phyloP scores from a whole-genome alignment of 92 coral and sea anemone genomes.

The Virgularia gustaviana region DNA sequence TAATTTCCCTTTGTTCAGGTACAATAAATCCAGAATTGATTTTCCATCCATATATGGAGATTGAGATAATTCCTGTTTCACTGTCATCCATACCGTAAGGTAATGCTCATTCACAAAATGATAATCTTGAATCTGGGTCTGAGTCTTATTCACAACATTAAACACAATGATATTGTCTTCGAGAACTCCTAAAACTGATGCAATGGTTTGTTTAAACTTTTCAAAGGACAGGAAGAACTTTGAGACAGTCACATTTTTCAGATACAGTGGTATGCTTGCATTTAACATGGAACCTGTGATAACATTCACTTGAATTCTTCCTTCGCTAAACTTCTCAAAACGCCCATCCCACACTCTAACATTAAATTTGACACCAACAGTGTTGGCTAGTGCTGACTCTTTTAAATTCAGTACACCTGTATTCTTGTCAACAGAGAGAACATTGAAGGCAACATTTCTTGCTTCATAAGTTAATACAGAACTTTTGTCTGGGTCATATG shows the following conservation, averaged over 20 bases:
- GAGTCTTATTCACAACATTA: conserved; percentile 53
- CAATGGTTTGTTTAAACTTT: conserved; percentile 42
- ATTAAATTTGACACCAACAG: conserved; percentile 51
- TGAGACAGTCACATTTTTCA: conserved; percentile 57
- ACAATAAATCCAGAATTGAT: conserved; percentile 17
- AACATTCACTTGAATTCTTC: conserved; percentile 72
- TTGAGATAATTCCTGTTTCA: conserved; percentile 39
- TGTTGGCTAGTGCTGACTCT: conserved; percentile 65
- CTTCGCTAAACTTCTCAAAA: conserved; percentile 49
- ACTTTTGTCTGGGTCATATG: conserved; percentile 84
- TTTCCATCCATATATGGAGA: conserved; percentile 26
- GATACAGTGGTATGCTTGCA: conserved; percentile 67
- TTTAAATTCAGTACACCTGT: conserved; percentile 74
- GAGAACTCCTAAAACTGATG: conserved; percentile 44
- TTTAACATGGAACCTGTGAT: conserved; percentile 67
- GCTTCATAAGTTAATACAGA: conserved; percentile 57
- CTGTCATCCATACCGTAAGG: conserved; percentile 72
- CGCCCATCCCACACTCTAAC: conserved; percentile 73
- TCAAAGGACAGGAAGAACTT: conserved; percentile 56
- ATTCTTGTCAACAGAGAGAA: conserved; percentile 61
- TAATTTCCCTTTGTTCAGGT: background rate
- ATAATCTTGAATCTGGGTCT: background rate
- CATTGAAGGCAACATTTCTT: conserved; percentile 17
- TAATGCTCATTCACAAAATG: background rate
- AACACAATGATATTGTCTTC: conserved; percentile 67